Evolutionary conservation across 1,140 invertebrate genomes (phyloP).

Genomic region (Teleogryllus occipitalis): DNA sequence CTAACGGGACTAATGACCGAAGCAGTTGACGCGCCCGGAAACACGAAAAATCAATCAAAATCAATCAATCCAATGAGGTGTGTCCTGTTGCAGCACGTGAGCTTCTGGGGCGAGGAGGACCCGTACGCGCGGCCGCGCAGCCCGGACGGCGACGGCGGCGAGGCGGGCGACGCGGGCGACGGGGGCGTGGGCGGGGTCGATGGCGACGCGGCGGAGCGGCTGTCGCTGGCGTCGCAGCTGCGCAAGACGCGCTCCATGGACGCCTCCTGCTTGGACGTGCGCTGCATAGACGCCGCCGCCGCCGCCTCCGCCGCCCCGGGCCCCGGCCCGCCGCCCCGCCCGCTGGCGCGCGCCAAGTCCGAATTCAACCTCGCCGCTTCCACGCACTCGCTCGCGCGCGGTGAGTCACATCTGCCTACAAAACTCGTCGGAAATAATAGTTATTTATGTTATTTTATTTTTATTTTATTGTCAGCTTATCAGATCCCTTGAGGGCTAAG

Average conservation of each 20-base stretch:
- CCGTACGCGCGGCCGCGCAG: constrained; percentile 54
- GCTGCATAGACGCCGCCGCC: constrained; percentile 41
- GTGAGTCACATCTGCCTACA: too few species aligned
- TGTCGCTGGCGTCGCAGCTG: constrained; percentile 59
- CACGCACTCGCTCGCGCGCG: constrained; percentile 35
- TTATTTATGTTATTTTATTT: too few species aligned
- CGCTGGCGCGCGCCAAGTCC: constrained; percentile 69
- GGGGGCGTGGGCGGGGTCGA: constrained; percentile 62
- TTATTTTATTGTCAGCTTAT: too few species aligned
- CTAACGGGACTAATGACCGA: too few species aligned
- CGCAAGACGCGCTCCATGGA: constrained; percentile 82
- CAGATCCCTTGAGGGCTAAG: too few species aligned
- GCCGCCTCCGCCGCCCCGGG: constrained; percentile 34
- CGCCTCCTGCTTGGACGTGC: constrained; percentile 72
- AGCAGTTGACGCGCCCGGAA: too few species aligned
- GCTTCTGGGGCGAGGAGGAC: constrained; percentile 61
- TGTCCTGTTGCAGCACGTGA: constrained; percentile 57
- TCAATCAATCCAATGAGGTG: too few species aligned
- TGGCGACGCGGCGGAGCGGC: too few species aligned
- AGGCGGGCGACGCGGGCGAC: constrained; percentile 58
- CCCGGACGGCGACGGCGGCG: constrained; percentile 44
- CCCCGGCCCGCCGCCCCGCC: constrained; percentile 42
- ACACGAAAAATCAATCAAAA: too few species aligned
- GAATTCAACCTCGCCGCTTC: constrained; percentile 74
- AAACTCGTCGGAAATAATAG: too few species aligned